phyloP scores from a whole-genome alignment of 2,797 vertebrate species.

The Aplochiton taeniatus region DNA sequence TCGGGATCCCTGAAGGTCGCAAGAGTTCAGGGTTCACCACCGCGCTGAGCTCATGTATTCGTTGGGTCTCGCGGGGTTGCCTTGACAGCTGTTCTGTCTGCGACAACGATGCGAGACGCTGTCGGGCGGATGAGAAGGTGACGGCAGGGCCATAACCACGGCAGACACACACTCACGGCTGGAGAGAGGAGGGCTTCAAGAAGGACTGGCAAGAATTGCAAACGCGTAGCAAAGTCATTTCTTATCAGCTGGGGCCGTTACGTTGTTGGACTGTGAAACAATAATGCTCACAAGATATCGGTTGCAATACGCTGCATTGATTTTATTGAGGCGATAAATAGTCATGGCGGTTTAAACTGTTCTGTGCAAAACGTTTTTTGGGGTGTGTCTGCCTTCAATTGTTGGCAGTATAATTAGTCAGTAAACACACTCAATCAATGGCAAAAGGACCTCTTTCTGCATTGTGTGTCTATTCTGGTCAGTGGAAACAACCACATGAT shows the following conservation, averaged over 20 bases:
- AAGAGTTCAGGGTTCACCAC: constrained; percentile 41
- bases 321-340: too few relatives aligned
- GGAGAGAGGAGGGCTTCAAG: constrained; percentile 1
- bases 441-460: too few relatives aligned
- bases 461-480: constrained; percentile 18
- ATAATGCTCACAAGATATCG: background rate
- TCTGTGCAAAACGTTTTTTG: background rate
- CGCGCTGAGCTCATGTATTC: constrained; percentile 27
- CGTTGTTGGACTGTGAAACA: background rate
- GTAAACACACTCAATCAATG: too few relatives aligned
- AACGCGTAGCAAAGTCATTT: background rate
- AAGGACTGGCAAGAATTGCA: background rate
- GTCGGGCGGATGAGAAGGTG: constrained; percentile 28
- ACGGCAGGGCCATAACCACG: constrained; percentile 25
- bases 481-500: constrained; percentile 30
- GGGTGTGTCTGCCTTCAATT: background rate
- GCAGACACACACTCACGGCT: constrained; percentile 14
- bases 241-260: background rate
- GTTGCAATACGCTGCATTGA: background rate
- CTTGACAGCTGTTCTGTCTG: constrained; percentile 40
- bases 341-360: background rate
- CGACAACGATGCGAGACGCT: constrained; percentile 40
- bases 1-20: background rate
- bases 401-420: background rate
- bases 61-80: constrained; percentile 35